Base-by-base conservation (phyloP, 2,113 vertebrate species). In the Pangasianodon hypophthalmus region DNA sequence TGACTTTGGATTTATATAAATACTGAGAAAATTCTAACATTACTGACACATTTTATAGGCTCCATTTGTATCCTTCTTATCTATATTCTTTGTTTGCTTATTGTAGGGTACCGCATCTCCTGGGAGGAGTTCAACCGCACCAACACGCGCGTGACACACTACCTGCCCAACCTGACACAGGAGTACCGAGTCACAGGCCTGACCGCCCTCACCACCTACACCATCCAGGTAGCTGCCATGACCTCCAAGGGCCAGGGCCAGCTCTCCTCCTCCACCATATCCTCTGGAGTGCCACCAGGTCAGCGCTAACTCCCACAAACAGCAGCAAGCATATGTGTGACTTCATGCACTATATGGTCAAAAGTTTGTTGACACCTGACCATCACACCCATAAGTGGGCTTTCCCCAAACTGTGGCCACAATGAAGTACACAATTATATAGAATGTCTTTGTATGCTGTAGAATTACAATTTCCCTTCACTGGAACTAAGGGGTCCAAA, bases 111-210 rank as follows among this genome's bases (percentile, higher is more conserved):
- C 93, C 96, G 98, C 14, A 99, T 99, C 94, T 99, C 98, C n/a
- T 99, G 98, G 98, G 98, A 99, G 91, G 98, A 99, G 90, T 99
- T 98, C 90, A 99, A 99, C 95, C 96, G 98, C 87, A 99, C 98
- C 92, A 99, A 99, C 94, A 99, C 98, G 0, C 96, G 98, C 0
- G 98, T 99, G 85, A 99, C 98, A 0, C 98, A 99, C 92, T 99
- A 99, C 93, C 95, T 99, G 80, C 98, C 98, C 91, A 99, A 99
- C 0, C 93, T 97, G 81, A 99, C 98, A 67, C 96, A 98, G 95
- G 98, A 98, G 91, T 99, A 99, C 94, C 97, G 98, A 0, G 98
- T 99, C 93, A 99, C 98, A 0, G 98, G 98, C 67, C 97, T 99
- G 93, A 99, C 98, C 0, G 98, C 98, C 0, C 98, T 99, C 88